Evolutionary conservation across 2,797 vertebrate genomes (phyloP).

Genomic region (Gymnodraco acuticeps): DNA sequence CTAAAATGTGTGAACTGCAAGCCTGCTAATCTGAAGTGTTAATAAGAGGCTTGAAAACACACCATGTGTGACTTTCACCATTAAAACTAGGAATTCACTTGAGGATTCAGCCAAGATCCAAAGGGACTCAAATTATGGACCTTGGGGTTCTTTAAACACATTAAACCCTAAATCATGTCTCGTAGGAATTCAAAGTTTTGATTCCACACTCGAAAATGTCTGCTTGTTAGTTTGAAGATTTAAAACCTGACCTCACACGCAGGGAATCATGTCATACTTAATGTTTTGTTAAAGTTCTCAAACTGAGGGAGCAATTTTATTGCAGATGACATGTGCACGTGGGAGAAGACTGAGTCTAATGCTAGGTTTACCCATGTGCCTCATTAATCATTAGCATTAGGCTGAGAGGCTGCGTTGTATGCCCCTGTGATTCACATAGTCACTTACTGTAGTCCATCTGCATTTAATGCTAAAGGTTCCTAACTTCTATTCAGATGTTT

Average conservation of each 20-base stretch:
- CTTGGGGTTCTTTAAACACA: constrained; percentile 25
- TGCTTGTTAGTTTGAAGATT: background rate
- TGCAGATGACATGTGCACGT: constrained; percentile 48
- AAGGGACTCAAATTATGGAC: constrained; percentile 23
- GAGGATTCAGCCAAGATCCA: constrained; percentile 56
- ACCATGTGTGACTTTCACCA: constrained; percentile 67
- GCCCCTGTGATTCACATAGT: constrained; percentile 39
- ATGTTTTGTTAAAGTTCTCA: constrained; percentile 1
- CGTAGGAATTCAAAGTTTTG: background rate
- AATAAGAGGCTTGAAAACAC: constrained; percentile 79
- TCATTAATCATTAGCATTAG: constrained; percentile 61
- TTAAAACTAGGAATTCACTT: constrained; percentile 45
- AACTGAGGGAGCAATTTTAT: constrained; percentile 16
- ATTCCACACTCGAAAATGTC: background rate
- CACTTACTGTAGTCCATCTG: constrained; percentile 50
- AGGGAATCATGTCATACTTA: background rate
- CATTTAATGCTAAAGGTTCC: constrained; percentile 18
- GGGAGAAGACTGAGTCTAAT: constrained; percentile 19
- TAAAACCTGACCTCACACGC: constrained; percentile 17
- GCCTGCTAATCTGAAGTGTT: constrained; percentile 78
- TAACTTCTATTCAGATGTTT: constrained; percentile 23
- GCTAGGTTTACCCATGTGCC: constrained; percentile 39
- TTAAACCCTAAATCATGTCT: background rate
- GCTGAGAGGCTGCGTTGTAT: constrained; percentile 50
- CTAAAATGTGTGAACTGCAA: constrained; percentile 81